These are phyloP conservation scores for Aphodius sticticus DNA, from an alignment of 2,888 invertebrate genomes.

Conservation along the genomic window DNA sequence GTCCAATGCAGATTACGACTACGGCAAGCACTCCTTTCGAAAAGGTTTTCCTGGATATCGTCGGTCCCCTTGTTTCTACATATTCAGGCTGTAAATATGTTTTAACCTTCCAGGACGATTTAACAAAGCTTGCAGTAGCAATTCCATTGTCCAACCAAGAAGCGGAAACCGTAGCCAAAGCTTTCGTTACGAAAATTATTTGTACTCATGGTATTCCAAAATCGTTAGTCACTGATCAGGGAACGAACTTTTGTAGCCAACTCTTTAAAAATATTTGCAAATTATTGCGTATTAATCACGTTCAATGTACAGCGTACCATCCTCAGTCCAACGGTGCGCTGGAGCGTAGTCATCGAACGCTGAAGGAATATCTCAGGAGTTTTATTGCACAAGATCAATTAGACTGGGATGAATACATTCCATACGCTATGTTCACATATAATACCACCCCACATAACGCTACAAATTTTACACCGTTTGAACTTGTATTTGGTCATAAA, in stretches of 20 bases:
- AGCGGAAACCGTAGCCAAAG: slow-evolving; percentile 44
- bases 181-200: slow-evolving; percentile 42
- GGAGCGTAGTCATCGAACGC: slow-evolving; percentile 48
- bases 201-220: slow-evolving; percentile 47
- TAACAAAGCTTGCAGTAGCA: slow-evolving; percentile 25
- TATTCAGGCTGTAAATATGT: slow-evolving; percentile 44
- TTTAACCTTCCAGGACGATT: slow-evolving; percentile 36
- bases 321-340: slow-evolving; percentile 50
- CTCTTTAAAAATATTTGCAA: slow-evolving; percentile 48
- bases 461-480: slow-evolving; percentile 44
- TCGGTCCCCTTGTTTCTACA: slow-evolving; percentile 48
- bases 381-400: slow-evolving; percentile 46
- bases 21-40: slow-evolving; percentile 48
- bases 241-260: slow-evolving; percentile 45
- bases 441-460: slow-evolving; percentile 43
- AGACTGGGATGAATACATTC: slow-evolving; percentile 51
- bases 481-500: slow-evolving; percentile 44
- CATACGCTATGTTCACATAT: slow-evolving; percentile 48
- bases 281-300: slow-evolving; percentile 49
- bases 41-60: slow-evolving; percentile 47
- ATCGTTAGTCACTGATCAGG: slow-evolving; percentile 48
- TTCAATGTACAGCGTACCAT: slow-evolving; percentile 49
- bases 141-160: slow-evolving; percentile 39
- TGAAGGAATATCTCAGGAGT: slow-evolving; percentile 48
- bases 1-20: slow-evolving; percentile 52